Evolutionary conservation across 2,888 invertebrate genomes (phyloP).

Genomic region (Pimpla rufipes): DNA sequence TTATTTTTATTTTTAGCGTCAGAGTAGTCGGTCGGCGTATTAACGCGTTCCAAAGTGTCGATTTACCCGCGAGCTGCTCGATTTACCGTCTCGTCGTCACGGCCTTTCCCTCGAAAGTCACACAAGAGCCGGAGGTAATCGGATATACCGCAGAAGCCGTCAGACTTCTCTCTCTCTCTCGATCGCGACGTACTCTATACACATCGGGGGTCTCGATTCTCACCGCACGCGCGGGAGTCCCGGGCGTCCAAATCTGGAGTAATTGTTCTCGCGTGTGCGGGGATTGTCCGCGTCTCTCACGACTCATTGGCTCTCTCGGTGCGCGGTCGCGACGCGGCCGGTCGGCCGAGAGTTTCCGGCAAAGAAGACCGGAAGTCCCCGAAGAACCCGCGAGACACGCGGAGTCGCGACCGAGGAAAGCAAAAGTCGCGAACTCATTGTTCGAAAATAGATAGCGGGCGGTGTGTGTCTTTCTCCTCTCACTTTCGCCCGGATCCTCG

Average conservation of each 20-base stretch:
- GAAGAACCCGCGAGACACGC: constrained; percentile 65
- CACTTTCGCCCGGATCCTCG: constrained; percentile 77
- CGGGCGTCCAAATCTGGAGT: background rate
- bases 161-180: constrained; percentile 14
- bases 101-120: constrained; percentile 22
- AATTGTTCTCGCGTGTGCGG: constrained; percentile 9
- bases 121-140: background rate
- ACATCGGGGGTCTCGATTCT: background rate
- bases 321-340: too few relatives aligned
- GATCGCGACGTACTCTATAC: background rate
- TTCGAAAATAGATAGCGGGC: constrained; percentile 69
- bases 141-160: constrained; percentile 10
- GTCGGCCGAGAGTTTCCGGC: background rate
- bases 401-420: constrained; percentile 73
- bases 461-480: constrained; percentile 77
- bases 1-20: too few relatives aligned
- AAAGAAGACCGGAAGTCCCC: constrained; percentile 53
- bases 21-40: too few relatives aligned
- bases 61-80: background rate
- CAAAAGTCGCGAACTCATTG: constrained; percentile 78
- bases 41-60: background rate
- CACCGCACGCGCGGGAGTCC: background rate
- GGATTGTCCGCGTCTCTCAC: constrained; percentile 5
- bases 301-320: constrained; percentile 4
- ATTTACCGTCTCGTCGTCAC: constrained; percentile 12